phyloP scores from a whole-genome alignment of 1,140 invertebrate genomes.

The Leptinotarsa defecta region DNA sequence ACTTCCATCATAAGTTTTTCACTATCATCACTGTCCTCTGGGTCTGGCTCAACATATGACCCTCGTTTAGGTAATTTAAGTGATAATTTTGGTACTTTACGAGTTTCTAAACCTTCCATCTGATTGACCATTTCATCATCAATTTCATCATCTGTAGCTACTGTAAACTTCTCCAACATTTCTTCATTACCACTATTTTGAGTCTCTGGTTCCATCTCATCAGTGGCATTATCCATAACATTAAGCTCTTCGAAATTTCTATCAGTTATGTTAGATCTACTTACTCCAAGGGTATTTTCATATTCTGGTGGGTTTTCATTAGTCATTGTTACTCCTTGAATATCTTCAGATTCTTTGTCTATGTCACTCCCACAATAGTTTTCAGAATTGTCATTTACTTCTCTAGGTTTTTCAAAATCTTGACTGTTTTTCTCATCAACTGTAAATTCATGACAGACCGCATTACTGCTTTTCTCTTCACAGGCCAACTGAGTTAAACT shows the following conservation, averaged over 20 bases:
- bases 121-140: slow-evolving; percentile 21
- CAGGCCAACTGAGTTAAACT: neutral
- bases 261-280: neutral
- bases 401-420: neutral
- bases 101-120: slow-evolving; percentile 45
- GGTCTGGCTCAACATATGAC: slow-evolving; percentile 31
- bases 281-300: neutral
- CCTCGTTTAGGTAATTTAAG: slow-evolving; percentile 58
- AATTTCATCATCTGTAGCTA: slow-evolving; percentile 22
- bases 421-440: neutral
- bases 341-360: neutral
- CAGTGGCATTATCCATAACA: neutral
- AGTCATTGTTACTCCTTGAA: neutral
- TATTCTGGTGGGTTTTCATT: neutral
- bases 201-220: neutral
- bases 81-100: slow-evolving; percentile 61
- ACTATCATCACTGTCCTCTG: slow-evolving; percentile 61
- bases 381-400: neutral
- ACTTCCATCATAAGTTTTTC: slow-evolving; percentile 61
- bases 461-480: neutral
- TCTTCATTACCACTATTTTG: slow-evolving; percentile 19
- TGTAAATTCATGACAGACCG: neutral
- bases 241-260: neutral
- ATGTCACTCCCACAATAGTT: neutral
- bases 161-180: slow-evolving; percentile 27